These are phyloP conservation scores for Drosophila merina DNA, from an alignment of 2,888 invertebrate genomes.

Conservation along the genomic window DNA sequence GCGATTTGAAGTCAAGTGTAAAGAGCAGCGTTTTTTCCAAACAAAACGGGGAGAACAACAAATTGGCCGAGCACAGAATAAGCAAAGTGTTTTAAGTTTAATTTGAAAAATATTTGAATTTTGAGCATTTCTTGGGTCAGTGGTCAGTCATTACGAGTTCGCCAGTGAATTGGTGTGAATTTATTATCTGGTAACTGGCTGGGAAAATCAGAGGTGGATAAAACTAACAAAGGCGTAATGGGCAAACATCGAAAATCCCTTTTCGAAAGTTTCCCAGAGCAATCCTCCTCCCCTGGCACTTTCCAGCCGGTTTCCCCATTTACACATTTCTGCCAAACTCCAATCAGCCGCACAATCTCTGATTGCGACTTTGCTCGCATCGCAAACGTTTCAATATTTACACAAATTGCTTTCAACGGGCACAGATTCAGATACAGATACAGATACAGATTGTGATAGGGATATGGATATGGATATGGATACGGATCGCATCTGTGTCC, in stretches of 20 bases:
- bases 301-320: not conserved
- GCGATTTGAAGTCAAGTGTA: slow-evolving; percentile 81
- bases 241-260: slow-evolving; percentile 29
- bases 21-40: slow-evolving; percentile 68
- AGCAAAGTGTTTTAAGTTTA: slow-evolving; percentile 75
- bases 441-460: not conserved
- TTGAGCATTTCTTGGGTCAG: slow-evolving; percentile 78
- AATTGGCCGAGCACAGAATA: slow-evolving; percentile 21
- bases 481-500: slow-evolving; percentile 60
- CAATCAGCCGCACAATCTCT: slow-evolving; percentile 76
- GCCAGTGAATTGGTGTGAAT: slow-evolving; percentile 56
- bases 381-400: slow-evolving; percentile 75
- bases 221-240: slow-evolving; percentile 19
- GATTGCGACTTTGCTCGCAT: slow-evolving; percentile 52
- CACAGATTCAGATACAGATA: slow-evolving; percentile 17
- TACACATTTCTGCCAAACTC: slow-evolving; percentile 38
- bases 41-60: slow-evolving; percentile 46
- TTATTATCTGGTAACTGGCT: slow-evolving; percentile 22
- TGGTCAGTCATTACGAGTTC: slow-evolving; percentile 38
- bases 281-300: slow-evolving; percentile 3
- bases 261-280: slow-evolving; percentile 1
- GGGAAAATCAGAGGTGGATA: slow-evolving; percentile 5
- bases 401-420: slow-evolving; percentile 67
- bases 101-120: slow-evolving; percentile 79
- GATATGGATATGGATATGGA: slow-evolving; percentile 12